Evolutionary conservation across 1,140 invertebrate species (phyloP), one percentile per base, ranked within the genome.

Genomic region (Nomia melanderi): DNA sequence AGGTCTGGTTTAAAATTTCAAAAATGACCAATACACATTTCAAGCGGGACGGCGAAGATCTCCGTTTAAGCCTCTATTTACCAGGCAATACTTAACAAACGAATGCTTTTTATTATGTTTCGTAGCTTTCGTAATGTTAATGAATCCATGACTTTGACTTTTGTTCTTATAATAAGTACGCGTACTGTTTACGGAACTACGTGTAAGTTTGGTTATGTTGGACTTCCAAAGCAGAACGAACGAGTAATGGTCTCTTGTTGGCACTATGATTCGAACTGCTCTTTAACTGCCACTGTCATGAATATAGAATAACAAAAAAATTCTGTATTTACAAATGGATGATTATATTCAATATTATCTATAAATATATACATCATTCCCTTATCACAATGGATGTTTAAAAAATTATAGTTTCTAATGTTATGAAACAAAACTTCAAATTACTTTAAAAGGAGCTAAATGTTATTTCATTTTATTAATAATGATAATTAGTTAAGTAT

Each of bases 1-100:
- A 76, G 79, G 31, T 79, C 77, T 80, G 87, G 89, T 92, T 92
- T 87, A 92, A 92, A 92, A 92, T 92, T 92, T 92, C 90, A 92
- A 92, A 92, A 92, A 89, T 92, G 78, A 89, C 84, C 88, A 87
- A 88, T 90, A 87, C 75, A 87, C 84, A 85, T 88, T 91, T 92
- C 85, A 88, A 91, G 90, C 88, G 88, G 87, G 85, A 90, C 88
- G 81, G 78, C 64, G 62, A 77, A 86, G 73, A 62, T 53, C 29
- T 74, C 72, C 84, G 81, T 88, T 88, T 87, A 86, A 91, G 87
- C 87, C 88, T 85, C 73, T 89, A 86, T 91, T 92, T 91, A 89
- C 79, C 63, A 62, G 53, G 33, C 70, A 65, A 67, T 77, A 64
- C 56, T 66, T 62, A 64, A 77, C 64, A 75, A 81, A 69, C 76